Evolutionary conservation across 2,797 vertebrate genomes (phyloP).

Genomic region (Aulostomus chinensis): DNA sequence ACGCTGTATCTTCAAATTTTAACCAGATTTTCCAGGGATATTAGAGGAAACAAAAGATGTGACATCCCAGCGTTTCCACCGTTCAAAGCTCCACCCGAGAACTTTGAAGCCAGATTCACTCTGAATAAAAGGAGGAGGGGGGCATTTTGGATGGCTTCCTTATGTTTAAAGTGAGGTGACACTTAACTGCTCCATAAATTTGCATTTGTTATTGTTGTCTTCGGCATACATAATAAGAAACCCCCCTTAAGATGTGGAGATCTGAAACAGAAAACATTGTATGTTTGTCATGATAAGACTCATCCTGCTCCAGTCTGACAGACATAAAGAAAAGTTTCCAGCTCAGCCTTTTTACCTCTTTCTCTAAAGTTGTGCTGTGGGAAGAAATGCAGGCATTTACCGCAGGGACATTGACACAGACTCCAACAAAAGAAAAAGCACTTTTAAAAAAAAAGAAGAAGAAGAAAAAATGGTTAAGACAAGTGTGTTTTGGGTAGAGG

Average conservation of each 20-base stretch:
- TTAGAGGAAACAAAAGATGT: conserved; percentile 75
- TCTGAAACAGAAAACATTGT: conserved; percentile 28
- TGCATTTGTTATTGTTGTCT: conserved; percentile 66
- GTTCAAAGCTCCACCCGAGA: conserved; percentile 57
- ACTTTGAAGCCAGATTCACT: conserved; percentile 63
- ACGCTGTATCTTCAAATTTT: conserved; percentile 61
- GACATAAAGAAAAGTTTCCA: conserved; percentile 14
- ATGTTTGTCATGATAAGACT: conserved; percentile 23
- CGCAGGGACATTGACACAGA: conserved; percentile 35
- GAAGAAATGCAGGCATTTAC: too few relatives aligned
- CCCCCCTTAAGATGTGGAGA: conserved; percentile 52
- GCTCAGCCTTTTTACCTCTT: conserved; percentile 8
- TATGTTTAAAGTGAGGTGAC: conserved; percentile 70
- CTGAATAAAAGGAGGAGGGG: conserved; percentile 31
- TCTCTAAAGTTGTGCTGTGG: too few relatives aligned
- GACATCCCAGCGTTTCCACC: conserved; percentile 41
- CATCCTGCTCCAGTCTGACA: conserved; percentile 9
- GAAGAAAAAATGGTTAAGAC: too few relatives aligned
- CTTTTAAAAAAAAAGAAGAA: too few relatives aligned
- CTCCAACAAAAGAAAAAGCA: too few relatives aligned
- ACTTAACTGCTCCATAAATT: conserved; percentile 66
- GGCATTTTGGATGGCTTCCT: conserved; percentile 58
- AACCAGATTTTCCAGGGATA: conserved; percentile 82
- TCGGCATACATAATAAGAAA: conserved; percentile 61
- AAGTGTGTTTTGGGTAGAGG: too few relatives aligned